These are phyloP conservation scores for Cenopis cana DNA, from an alignment of 2,888 invertebrate species.

Conservation along the genomic window DNA sequence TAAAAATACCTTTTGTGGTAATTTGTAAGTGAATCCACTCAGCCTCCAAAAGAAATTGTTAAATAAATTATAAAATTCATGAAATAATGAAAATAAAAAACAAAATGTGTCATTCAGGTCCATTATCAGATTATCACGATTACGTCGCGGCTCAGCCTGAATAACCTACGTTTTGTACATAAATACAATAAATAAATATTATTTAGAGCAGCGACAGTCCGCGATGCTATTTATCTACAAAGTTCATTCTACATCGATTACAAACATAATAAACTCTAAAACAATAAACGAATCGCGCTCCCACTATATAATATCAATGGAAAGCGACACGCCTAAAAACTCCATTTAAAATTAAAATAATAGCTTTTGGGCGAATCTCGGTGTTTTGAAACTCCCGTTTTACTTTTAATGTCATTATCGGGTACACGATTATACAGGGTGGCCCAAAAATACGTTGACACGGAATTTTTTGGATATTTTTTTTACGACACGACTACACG, in stretches of 20 bases:
- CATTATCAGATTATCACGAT: constrained; percentile 45
- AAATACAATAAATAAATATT: constrained; percentile 54
- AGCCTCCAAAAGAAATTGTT: too few relatives aligned
- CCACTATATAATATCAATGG: not conserved
- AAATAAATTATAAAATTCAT: not conserved
- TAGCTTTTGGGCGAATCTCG: too few relatives aligned
- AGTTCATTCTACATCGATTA: constrained; percentile 5
- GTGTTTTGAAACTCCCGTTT: too few relatives aligned
- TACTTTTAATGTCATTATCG: too few relatives aligned
- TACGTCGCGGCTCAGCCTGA: constrained; percentile 52
- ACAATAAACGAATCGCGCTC: constrained; percentile 30
- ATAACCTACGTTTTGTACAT: constrained; percentile 58
- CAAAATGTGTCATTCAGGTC: constrained; percentile 37
- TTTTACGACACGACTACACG: too few relatives aligned
- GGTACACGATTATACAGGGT: too few relatives aligned
- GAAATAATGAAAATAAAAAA: not conserved
- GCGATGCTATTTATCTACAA: constrained; percentile 29
- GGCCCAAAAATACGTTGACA: too few relatives aligned
- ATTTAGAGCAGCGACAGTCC: constrained; percentile 58
- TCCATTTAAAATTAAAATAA: not conserved
- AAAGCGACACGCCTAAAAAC: not conserved
- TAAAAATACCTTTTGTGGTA: too few relatives aligned
- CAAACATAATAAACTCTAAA: constrained; percentile 37
- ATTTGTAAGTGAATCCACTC: too few relatives aligned
- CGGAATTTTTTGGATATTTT: too few relatives aligned